A percentile compares a stretch with the other conserved stretches of the same genome.
phyloP scores from a whole-genome alignment of 2,113 vertebrate species.

The Vidua chalybeata region DNA sequence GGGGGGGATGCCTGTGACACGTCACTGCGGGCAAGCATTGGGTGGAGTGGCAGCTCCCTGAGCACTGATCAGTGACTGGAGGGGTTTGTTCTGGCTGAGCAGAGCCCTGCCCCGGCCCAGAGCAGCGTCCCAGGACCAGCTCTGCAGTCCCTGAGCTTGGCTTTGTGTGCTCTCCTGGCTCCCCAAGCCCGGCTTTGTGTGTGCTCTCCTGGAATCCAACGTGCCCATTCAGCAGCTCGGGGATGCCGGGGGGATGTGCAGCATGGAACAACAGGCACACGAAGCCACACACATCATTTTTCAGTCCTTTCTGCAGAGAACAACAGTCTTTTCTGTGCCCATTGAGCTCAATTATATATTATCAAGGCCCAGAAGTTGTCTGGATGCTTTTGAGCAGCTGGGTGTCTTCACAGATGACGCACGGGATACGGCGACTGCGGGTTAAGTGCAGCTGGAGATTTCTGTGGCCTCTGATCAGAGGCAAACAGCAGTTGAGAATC shows the following conservation, averaged over 20 bases:
- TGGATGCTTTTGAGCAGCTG: slow-evolving; percentile 50
- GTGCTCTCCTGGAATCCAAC: not conserved
- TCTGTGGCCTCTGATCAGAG: slow-evolving; percentile 40
- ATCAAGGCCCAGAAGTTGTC: slow-evolving; percentile 24
- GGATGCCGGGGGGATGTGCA: not conserved
- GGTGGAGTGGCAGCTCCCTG: not conserved
- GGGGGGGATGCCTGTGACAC: not conserved
- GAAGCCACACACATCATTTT: not conserved
- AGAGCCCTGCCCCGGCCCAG: not conserved
- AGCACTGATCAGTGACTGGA: not conserved
- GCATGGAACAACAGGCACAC: not conserved
- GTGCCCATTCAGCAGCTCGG: not conserved
- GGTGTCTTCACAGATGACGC: slow-evolving; percentile 19
- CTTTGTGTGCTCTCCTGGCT: too few relatives aligned
- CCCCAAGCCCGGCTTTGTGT: not conserved
- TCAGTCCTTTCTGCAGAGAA: not conserved
- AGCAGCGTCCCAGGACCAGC: not conserved
- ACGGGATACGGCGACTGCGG: not conserved
- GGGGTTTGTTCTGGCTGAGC: not conserved
- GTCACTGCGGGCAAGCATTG: not conserved
- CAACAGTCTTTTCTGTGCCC: slow-evolving; percentile 12
- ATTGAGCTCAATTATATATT: slow-evolving; percentile 18
- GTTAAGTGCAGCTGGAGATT: slow-evolving; percentile 50
- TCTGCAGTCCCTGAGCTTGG: not conserved
- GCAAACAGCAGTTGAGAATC: slow-evolving; percentile 3